Conservation (phyloP, 2,888 invertebrate species). For the Ectemnius cavifrons region DNA sequence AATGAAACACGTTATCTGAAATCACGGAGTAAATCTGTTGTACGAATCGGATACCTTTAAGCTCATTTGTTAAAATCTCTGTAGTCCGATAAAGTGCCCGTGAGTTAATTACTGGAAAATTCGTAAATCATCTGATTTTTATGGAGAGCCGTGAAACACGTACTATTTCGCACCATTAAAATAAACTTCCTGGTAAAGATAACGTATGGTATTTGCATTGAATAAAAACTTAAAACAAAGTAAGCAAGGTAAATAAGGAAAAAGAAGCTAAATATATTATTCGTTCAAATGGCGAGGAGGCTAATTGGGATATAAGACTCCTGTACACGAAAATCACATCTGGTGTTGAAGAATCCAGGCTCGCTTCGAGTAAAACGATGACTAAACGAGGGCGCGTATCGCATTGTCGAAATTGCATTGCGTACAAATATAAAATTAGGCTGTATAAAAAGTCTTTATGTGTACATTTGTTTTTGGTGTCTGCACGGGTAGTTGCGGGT, state of each 20-base stretch:
- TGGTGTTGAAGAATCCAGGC: conserved; percentile 24
- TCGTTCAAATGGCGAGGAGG: conserved; percentile 27
- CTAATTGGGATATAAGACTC: conserved; percentile 35
- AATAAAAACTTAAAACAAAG: neutral
- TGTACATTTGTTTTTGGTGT: conserved; percentile 34
- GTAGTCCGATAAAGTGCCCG: too few species aligned
- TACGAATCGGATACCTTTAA: too few species aligned
- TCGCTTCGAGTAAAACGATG: conserved; percentile 28
- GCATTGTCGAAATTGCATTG: conserved; percentile 64
- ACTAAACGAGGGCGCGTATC: conserved; percentile 63
- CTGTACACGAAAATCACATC: conserved; percentile 33
- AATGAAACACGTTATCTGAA: too few species aligned
- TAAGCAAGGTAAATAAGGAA: conserved; percentile 4
- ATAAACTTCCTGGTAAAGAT: too few species aligned
- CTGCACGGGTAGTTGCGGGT: conserved; percentile 38
- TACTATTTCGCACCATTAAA: too few species aligned
- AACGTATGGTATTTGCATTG: neutral
- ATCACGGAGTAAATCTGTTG: too few species aligned
- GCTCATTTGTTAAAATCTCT: too few species aligned
- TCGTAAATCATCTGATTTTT: too few species aligned
- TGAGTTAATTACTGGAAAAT: too few species aligned
- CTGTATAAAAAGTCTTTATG: conserved; percentile 72
- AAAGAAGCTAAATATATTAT: conserved; percentile 28
- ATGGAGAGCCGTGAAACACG: too few species aligned
- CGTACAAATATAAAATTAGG: conserved; percentile 75